Base-by-base conservation (phyloP, 2,797 vertebrate genomes). In the Tenualosa ilisha region DNA sequence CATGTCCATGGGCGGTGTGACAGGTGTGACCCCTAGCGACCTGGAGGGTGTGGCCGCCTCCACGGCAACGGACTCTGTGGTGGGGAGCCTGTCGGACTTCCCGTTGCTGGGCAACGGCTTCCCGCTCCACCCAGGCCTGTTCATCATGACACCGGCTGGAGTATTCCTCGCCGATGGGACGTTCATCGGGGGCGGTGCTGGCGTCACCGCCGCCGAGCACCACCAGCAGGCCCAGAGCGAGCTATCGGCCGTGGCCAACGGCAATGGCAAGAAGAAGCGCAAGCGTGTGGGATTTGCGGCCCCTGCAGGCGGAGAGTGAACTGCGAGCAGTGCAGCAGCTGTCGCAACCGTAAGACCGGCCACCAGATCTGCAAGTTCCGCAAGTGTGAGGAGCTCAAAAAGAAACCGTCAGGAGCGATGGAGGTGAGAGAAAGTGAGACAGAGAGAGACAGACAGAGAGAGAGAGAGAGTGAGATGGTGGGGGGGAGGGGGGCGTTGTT, bases 311-410 rank as follows among this genome's bases (percentile, higher is more conserved):
- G 98, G 94, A 97, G 97, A 94, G 97, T 98, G 93, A 99, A 99
- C 96, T 99, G 98, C 91, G 98, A 99, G 96, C 97, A 99, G 96
- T 99, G 98, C 95, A 99, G 98, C 96, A 99, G 98, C 96, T 99
- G 98, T 96, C 97, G 98, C 96, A 99, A 99, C 93, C 98, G 98
- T 95, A 98, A 98, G 96, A 98, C 97, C 91, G 98, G 98, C 95
- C 98, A 99, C 94, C 98, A 99, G 97, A 99, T 99, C 97, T 99
- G 98, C 96, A 99, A 99, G 97, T 98, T 99, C 96, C 97, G 98
- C 95, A 99, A 99, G 96, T 99, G 98, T 88, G 98, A 99, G 95
- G 98, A 99, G 97, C 97, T 99, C 95, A 99, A 99, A 97, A 99
- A 98, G 97, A 99, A 99, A 96, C 97, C 98, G 84, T 97, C 97